These are phyloP conservation scores for Acromyrmex charruanus DNA, from an alignment of 1,140 invertebrate species.

Conservation along the genomic window DNA sequence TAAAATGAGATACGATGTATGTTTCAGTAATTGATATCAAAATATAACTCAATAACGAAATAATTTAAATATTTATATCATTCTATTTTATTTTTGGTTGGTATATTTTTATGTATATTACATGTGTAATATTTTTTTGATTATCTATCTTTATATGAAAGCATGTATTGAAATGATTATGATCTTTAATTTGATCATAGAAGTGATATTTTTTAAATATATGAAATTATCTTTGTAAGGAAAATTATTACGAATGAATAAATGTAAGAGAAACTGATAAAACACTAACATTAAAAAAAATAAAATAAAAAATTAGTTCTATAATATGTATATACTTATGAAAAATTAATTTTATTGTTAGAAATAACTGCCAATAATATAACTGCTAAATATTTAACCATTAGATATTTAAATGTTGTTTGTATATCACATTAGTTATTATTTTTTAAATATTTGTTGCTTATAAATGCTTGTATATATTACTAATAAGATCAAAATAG, in stretches of 20 bases:
- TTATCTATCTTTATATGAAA: neutral
- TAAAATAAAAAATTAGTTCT: neutral
- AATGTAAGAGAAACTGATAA: neutral
- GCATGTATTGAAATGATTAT: neutral
- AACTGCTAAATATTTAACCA: neutral
- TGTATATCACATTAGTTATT: neutral
- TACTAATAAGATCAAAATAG: neutral
- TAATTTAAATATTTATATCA: neutral
- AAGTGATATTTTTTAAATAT: neutral
- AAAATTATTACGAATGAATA: neutral
- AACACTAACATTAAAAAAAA: neutral
- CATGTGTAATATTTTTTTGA: neutral
- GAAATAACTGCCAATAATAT: neutral
- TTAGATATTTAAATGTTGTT: constrained; percentile 4
- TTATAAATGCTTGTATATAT: constrained; percentile 1
- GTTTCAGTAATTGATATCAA: neutral
- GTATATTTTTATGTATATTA: neutral
- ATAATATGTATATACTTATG: neutral
- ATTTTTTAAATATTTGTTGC: neutral
- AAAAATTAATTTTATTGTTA: constrained; percentile 1
- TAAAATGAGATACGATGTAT: neutral
- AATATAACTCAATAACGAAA: neutral
- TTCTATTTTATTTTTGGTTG: neutral
- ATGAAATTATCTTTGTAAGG: neutral
- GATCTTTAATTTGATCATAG: neutral